Conservation (phyloP, 2,797 vertebrate species). For the Sebastolobus altivelis region DNA sequence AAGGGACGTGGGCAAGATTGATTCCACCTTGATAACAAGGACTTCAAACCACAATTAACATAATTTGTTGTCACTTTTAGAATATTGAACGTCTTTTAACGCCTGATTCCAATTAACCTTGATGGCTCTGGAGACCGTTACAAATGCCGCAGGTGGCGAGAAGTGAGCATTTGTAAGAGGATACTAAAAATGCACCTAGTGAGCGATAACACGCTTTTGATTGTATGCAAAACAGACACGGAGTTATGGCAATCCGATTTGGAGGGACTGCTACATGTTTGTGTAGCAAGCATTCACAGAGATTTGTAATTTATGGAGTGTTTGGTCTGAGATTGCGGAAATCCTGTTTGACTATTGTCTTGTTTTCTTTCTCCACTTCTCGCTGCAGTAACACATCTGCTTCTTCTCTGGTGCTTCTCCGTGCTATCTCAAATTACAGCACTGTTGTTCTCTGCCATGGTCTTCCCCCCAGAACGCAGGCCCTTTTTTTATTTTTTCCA, state of each 20-base stretch:
- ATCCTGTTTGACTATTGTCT: constrained; percentile 7
- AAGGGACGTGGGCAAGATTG: constrained; percentile 74
- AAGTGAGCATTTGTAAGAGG: constrained; percentile 55
- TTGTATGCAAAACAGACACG: constrained; percentile 42
- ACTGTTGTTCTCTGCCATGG: constrained; percentile 34
- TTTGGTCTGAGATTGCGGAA: constrained; percentile 3
- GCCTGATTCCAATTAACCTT: constrained; percentile 81
- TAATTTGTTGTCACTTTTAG: constrained; percentile 82
- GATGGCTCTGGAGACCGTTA: constrained; percentile 60
- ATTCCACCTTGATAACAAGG: constrained; percentile 81
- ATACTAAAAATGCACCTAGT: constrained; percentile 45
- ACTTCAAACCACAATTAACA: constrained; percentile 80
- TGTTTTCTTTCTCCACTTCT: background rate
- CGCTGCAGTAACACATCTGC: constrained; percentile 3
- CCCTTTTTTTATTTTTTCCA: constrained; percentile 38
- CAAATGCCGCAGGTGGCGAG: constrained; percentile 71
- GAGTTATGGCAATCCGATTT: constrained; percentile 11
- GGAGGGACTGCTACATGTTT: background rate
- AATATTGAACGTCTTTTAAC: constrained; percentile 76
- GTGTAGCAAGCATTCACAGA: background rate
- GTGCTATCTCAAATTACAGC: constrained; percentile 56
- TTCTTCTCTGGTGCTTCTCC: constrained; percentile 27
- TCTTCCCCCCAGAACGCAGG: constrained; percentile 19
- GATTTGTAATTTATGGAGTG: background rate
- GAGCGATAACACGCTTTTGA: constrained; percentile 38